A percentile compares a stretch with the other conserved stretches of the same genome.
Conservation (phyloP, 2,797 vertebrate genomes). For the Falco rusticolus region DNA sequence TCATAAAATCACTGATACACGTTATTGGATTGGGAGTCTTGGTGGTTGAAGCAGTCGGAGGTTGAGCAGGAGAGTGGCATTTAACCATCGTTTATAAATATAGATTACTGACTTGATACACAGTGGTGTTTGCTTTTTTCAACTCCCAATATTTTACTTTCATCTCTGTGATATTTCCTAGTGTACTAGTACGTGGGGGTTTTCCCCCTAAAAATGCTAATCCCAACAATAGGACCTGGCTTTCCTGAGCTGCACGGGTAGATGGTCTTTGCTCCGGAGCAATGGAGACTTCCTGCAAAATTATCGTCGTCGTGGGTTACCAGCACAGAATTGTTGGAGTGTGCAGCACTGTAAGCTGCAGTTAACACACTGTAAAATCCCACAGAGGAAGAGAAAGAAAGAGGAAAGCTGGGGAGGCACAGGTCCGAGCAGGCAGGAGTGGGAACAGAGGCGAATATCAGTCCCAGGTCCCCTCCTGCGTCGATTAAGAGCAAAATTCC, state of each 20-base stretch:
- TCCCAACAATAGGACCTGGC: not conserved
- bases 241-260: not conserved
- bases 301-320: not conserved
- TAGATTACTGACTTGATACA: not conserved
- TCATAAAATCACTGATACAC: not conserved
- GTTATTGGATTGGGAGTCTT: not conserved
- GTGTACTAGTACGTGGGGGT: not conserved
- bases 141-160: not conserved
- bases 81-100: not conserved
- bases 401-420: not conserved
- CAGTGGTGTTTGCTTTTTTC: not conserved
- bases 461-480: not conserved
- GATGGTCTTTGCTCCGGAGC: not conserved
- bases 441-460: not conserved
- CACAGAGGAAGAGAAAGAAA: not conserved
- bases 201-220: slow-evolving; percentile 4
- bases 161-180: not conserved
- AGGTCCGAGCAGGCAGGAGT: not conserved
- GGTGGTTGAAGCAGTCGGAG: not conserved
- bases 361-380: not conserved
- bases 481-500: not conserved
- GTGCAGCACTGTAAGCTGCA: not conserved
- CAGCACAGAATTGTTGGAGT: not conserved
- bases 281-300: not conserved
- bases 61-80: not conserved